phyloP scores from a whole-genome alignment of 2,797 vertebrate species.

The Pempheris klunzingeri region DNA sequence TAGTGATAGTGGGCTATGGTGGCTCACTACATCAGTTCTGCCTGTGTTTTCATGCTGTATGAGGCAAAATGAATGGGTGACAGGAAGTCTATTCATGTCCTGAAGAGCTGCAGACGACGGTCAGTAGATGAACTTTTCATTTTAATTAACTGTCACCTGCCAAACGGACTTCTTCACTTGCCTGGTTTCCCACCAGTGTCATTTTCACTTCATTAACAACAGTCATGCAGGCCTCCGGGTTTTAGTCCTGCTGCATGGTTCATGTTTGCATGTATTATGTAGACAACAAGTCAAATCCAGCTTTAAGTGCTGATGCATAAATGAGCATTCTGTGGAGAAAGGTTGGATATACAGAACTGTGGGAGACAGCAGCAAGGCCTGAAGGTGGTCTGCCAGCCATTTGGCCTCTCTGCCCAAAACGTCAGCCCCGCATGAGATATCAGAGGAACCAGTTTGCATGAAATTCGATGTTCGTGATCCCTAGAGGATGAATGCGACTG shows the following conservation, averaged over 20 bases:
- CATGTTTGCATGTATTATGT: too few relatives aligned
- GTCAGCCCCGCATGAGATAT: too few relatives aligned
- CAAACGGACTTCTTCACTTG: neutral
- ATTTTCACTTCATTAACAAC: neutral
- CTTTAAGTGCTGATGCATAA: too few relatives aligned
- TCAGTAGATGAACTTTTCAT: neutral
- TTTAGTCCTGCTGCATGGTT: neutral
- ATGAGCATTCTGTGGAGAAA: too few relatives aligned
- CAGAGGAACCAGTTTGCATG: too few relatives aligned
- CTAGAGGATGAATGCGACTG: too few relatives aligned
- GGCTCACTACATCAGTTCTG: neutral
- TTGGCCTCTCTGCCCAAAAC: too few relatives aligned
- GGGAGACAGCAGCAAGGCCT: too few relatives aligned
- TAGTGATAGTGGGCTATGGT: neutral
- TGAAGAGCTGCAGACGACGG: neutral
- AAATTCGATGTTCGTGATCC: too few relatives aligned
- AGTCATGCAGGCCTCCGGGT: neutral
- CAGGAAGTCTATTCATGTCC: slow-evolving; percentile 1
- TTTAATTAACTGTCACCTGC: neutral
- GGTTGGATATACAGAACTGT: too few relatives aligned
- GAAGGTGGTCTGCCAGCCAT: too few relatives aligned
- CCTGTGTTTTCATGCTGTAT: neutral
- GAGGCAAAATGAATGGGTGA: neutral
- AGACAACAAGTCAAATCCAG: too few relatives aligned
- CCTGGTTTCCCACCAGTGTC: neutral